phyloP scores from a whole-genome alignment of 2,797 vertebrate genomes.

The Chrosomus eos region DNA sequence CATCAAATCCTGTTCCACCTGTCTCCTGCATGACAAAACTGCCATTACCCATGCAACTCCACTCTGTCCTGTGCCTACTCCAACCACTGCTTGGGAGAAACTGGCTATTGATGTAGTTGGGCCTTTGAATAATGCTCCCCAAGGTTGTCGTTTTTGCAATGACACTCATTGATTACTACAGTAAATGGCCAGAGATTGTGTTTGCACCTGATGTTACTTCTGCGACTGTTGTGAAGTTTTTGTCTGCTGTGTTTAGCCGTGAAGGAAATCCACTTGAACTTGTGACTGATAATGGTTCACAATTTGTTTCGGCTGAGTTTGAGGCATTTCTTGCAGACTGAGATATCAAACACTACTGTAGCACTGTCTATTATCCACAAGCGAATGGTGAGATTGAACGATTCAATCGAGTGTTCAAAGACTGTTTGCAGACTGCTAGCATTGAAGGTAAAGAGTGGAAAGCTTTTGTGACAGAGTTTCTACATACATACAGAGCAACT shows the following conservation, averaged over 20 bases:
- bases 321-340: constrained; percentile 5
- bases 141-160: background rate
- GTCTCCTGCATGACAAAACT: constrained; percentile 3
- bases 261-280: constrained; percentile 1
- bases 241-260: background rate
- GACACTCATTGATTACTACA: constrained; percentile 29
- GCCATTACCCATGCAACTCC: background rate
- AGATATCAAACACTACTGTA: constrained; percentile 21
- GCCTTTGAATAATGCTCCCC: background rate
- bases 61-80: background rate
- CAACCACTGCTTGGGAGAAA: background rate
- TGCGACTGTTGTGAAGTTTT: background rate
- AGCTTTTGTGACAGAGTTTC: background rate
- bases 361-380: constrained; percentile 19
- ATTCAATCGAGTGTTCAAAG: background rate
- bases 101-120: background rate
- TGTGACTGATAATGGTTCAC: constrained; percentile 26
- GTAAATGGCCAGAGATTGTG: background rate
- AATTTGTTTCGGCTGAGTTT: constrained; percentile 9
- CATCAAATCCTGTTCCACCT: constrained; percentile 23
- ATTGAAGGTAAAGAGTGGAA: constrained; percentile 25
- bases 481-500: constrained; percentile 27
- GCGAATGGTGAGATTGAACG: constrained; percentile 21
- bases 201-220: background rate
- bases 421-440: constrained; percentile 8